These are phyloP conservation scores for Cantharis nigra DNA, from an alignment of 2,888 invertebrate species.

Conservation along the genomic window DNA sequence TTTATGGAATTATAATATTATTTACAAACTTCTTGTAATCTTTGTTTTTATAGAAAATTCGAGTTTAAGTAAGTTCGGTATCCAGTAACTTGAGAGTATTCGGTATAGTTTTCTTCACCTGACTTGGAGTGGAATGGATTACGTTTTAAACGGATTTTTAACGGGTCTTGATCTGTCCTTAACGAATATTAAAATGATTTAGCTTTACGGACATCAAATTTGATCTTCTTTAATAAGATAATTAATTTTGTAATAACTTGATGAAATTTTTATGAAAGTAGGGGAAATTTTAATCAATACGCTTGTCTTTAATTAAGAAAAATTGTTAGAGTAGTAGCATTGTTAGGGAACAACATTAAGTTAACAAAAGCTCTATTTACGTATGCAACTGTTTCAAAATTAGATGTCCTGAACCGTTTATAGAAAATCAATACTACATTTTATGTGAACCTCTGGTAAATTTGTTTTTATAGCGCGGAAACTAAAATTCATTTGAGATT, in stretches of 20 bases:
- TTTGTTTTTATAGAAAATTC: not conserved
- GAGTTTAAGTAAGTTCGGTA: not conserved
- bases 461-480: not conserved
- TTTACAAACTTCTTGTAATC: not conserved
- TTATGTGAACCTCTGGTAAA: not conserved
- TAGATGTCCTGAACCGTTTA: not conserved
- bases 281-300: not conserved
- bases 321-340: not conserved
- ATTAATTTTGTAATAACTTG: not conserved
- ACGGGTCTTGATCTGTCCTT: not conserved
- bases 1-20: not conserved
- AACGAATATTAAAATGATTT: not conserved
- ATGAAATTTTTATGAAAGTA: not conserved
- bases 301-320: not conserved
- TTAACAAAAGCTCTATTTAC: not conserved
- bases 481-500: not conserved
- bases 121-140: not conserved
- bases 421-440: not conserved
- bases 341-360: not conserved
- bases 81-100: not conserved
- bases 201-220: not conserved
- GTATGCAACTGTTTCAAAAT: not conserved
- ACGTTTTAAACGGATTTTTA: not conserved
- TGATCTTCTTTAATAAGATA: not conserved
- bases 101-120: not conserved